Percentiles rank a stretch among this genome's conserved stretches.
Conservation (phyloP, 2,113 vertebrate genomes). For the Ammospiza caudacuta region DNA sequence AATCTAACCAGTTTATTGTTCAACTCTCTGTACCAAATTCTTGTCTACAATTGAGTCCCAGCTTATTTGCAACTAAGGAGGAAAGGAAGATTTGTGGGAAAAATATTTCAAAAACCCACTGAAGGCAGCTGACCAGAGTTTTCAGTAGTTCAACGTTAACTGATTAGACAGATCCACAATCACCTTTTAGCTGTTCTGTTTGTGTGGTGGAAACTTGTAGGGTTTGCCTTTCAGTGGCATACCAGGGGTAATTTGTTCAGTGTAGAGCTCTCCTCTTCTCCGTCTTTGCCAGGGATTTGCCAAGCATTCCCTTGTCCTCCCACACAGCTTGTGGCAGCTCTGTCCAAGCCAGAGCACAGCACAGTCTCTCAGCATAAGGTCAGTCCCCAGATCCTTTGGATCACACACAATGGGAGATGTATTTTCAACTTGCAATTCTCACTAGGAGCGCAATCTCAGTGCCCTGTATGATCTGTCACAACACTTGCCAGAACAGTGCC, state of each 20-base stretch:
- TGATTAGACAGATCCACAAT: neutral
- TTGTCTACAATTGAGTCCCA: neutral
- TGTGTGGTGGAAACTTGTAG: neutral
- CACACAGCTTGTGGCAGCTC: neutral
- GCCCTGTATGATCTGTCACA: neutral
- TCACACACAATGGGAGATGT: neutral
- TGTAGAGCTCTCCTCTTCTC: neutral
- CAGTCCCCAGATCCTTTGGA: neutral
- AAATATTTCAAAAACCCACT: neutral
- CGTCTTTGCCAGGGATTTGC: neutral
- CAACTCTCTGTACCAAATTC: neutral
- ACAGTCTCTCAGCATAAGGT: neutral
- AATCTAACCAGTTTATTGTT: neutral
- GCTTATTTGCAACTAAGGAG: neutral
- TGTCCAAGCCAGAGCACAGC: neutral
- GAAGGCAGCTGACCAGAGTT: neutral
- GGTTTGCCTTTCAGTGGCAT: neutral
- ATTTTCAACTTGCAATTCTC: neutral
- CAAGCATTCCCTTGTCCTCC: neutral
- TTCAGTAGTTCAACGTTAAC: neutral
- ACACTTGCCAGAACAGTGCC: neutral
- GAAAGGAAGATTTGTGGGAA: neutral
- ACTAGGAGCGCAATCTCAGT: neutral
- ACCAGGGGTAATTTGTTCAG: neutral
- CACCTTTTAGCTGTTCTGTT: neutral